Conservation (phyloP, 2,888 invertebrate genomes). For the Andrena trimmerana region DNA sequence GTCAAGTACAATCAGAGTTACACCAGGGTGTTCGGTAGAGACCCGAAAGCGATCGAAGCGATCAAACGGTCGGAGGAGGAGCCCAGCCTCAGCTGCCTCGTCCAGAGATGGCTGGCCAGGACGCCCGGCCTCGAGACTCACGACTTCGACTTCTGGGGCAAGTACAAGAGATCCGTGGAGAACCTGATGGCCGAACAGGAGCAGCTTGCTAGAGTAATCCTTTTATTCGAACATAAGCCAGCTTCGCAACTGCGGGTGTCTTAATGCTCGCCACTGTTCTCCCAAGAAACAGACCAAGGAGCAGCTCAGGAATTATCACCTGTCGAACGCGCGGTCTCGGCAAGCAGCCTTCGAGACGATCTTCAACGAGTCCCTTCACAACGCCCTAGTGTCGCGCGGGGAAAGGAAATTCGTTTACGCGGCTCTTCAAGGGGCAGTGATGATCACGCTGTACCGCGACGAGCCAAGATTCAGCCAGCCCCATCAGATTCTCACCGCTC, state of each 20-base stretch:
- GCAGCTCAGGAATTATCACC: constrained; percentile 88
- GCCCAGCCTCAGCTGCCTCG: constrained; percentile 93
- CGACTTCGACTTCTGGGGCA: constrained; percentile 96
- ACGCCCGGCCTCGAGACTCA: constrained; percentile 95
- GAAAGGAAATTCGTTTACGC: constrained; percentile 95
- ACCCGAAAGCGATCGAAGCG: constrained; percentile 88
- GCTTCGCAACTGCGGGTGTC: neutral
- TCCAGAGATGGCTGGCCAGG: constrained; percentile 97
- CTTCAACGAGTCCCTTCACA: constrained; percentile 94
- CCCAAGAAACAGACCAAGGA: constrained; percentile 88
- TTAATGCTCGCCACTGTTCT: neutral
- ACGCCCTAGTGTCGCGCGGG: constrained; percentile 93
- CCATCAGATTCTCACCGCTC: constrained; percentile 95
- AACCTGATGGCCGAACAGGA: constrained; percentile 90
- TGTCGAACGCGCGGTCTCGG: constrained; percentile 92
- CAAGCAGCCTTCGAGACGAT: constrained; percentile 95
- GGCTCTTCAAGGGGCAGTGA: constrained; percentile 98
- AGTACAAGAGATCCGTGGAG: constrained; percentile 92
- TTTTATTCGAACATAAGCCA: neutral
- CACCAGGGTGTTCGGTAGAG: constrained; percentile 93
- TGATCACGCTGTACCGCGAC: constrained; percentile 98
- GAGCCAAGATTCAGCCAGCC: constrained; percentile 99
- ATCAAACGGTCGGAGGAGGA: constrained; percentile 91
- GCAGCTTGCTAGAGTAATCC: constrained; percentile 87
- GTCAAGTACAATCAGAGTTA: constrained; percentile 98